Conservation (phyloP, 2,113 vertebrate species). For the Malurus elegans region DNA sequence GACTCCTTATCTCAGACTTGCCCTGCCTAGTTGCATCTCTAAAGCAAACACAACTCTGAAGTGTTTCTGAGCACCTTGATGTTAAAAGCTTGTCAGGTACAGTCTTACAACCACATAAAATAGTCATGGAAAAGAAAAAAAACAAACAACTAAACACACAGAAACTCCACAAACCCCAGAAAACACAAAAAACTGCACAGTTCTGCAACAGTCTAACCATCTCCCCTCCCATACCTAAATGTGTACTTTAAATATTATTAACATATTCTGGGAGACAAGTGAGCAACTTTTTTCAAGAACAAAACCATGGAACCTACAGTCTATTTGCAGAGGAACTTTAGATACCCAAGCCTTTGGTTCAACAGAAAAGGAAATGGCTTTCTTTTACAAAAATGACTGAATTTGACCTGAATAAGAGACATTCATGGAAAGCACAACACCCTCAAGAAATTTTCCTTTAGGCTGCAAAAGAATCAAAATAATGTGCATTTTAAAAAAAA, state of each 20-base stretch:
- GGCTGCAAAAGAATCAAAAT: not conserved
- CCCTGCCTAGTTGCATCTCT: fast-evolving
- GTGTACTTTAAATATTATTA: fast-evolving
- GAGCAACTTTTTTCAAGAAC: not conserved
- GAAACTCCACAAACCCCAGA: not conserved
- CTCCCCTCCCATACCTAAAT: not conserved
- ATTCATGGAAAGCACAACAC: not conserved
- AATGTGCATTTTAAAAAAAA: not conserved
- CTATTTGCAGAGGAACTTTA: not conserved
- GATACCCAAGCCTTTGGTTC: not conserved
- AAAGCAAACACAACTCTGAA: not conserved
- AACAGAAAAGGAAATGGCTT: not conserved
- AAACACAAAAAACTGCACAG: not conserved
- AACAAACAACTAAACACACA: not conserved
- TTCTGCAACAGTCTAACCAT: not conserved
- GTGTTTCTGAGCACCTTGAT: not conserved
- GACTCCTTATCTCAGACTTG: not conserved
- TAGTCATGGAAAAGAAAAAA: not conserved
- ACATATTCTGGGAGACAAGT: not conserved
- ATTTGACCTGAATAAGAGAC: not conserved
- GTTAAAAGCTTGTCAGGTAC: not conserved
- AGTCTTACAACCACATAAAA: not conserved
- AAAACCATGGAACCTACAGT: not conserved
- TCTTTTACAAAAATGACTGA: not conserved
- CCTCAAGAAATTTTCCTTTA: not conserved